These are phyloP conservation scores for Eilema caniola DNA, from an alignment of 2,888 invertebrate species.

Conservation along the genomic window DNA sequence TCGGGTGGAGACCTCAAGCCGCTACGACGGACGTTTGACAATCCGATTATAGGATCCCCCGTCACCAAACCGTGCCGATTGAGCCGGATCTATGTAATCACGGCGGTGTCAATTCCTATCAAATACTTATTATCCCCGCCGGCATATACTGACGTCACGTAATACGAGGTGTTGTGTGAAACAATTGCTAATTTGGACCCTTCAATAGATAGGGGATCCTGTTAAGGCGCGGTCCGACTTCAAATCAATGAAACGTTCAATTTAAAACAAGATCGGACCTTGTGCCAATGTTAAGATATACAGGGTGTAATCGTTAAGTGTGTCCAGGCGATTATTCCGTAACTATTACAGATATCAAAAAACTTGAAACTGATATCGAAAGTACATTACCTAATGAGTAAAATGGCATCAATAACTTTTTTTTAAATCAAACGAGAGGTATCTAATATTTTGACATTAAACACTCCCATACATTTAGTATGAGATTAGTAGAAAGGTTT, in stretches of 20 bases:
- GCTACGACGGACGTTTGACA: conserved; percentile 49
- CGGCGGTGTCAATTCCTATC: conserved; percentile 54
- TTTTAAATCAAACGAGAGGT: too few relatives aligned
- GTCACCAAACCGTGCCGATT: conserved; percentile 50
- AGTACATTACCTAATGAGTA: too few relatives aligned
- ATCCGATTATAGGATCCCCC: conserved; percentile 64
- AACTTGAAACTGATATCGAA: too few relatives aligned
- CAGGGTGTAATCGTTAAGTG: too few relatives aligned
- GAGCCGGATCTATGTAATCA: conserved; percentile 61
- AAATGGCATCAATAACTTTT: too few relatives aligned
- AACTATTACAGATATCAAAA: too few relatives aligned
- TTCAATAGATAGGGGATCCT: neutral
- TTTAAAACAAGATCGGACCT: too few relatives aligned
- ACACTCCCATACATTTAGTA: too few relatives aligned
- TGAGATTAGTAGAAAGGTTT: too few relatives aligned
- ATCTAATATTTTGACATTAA: too few relatives aligned
- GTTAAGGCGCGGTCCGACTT: neutral
- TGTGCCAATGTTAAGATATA: too few relatives aligned
- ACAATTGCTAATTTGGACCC: conserved; percentile 6
- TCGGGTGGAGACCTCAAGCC: conserved; percentile 32
- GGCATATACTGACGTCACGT: conserved; percentile 22
- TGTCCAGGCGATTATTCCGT: too few relatives aligned
- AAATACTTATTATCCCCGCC: conserved; percentile 36
- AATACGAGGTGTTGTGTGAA: neutral
- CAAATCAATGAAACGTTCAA: neutral